Evolutionary conservation across 1,140 invertebrate species (phyloP).

Genomic region (Propsilocerus akamusi): DNA sequence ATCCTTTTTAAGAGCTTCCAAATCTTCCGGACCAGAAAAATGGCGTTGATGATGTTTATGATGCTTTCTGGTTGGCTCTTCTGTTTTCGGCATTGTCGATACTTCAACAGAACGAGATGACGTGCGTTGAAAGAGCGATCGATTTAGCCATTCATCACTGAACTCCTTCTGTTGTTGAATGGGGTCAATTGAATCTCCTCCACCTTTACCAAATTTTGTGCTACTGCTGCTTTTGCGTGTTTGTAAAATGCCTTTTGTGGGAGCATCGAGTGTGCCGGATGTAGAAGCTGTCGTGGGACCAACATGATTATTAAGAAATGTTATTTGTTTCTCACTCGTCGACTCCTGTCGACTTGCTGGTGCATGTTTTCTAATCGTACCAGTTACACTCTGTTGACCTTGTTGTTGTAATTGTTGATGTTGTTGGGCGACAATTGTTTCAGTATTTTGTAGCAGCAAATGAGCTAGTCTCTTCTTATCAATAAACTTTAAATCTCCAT

Average conservation of each 20-base stretch:
- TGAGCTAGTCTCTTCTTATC: slow-evolving; percentile 1
- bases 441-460: not conserved
- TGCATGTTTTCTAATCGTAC: not conserved
- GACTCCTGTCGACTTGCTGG: slow-evolving; percentile 11
- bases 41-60: slow-evolving; percentile 18
- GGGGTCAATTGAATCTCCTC: slow-evolving; percentile 16
- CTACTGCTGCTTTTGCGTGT: not conserved
- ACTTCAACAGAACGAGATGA: slow-evolving; percentile 15
- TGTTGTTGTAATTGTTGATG: slow-evolving; percentile 8
- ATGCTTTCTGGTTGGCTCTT: slow-evolving; percentile 20
- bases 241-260: not conserved
- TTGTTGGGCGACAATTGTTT: slow-evolving; percentile 9
- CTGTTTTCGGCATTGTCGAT: slow-evolving; percentile 14
- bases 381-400: slow-evolving; percentile 6
- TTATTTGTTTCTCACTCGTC: slow-evolving; percentile 12
- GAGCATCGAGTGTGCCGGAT: not conserved
- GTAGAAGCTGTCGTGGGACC: not conserved
- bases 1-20: slow-evolving; percentile 21
- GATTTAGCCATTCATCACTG: slow-evolving; percentile 21
- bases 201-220: not conserved
- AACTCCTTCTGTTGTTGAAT: not conserved
- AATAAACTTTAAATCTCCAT: not conserved
- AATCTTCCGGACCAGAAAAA: slow-evolving; percentile 20
- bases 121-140: slow-evolving; percentile 19
- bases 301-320: not conserved